phyloP scores from a whole-genome alignment of 2,797 vertebrate genomes.

The Poeciliopsis paucimaculata region DNA sequence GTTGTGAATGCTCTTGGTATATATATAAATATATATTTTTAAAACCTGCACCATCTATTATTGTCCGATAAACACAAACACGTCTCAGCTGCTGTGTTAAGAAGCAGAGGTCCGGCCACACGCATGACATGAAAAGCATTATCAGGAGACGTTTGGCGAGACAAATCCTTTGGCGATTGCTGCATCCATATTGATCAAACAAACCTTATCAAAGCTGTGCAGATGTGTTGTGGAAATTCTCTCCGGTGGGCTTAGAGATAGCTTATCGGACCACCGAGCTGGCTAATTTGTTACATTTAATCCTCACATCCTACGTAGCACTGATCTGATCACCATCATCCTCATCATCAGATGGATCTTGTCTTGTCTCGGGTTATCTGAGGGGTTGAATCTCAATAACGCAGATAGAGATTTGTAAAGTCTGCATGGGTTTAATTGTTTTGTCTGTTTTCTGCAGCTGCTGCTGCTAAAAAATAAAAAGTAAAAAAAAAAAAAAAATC shows the following conservation, averaged over 20 bases:
- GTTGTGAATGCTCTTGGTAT: background rate
- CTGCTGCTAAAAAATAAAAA: too few relatives aligned
- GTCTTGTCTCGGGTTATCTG: background rate
- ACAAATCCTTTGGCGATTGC: conserved; percentile 18
- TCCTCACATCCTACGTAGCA: background rate
- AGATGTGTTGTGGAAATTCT: conserved; percentile 16
- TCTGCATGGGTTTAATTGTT: background rate
- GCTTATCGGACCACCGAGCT: background rate
- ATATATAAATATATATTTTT: background rate
- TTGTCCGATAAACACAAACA: conserved; percentile 15
- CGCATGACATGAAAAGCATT: conserved; percentile 17
- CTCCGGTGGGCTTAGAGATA: background rate
- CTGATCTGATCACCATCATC: conserved; percentile 7
- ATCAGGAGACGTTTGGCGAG: conserved; percentile 9
- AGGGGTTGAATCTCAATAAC: conserved; percentile 2
- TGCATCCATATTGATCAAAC: conserved; percentile 35
- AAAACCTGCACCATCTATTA: background rate
- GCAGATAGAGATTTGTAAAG: conserved; percentile 8
- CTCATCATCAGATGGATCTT: conserved; percentile 2
- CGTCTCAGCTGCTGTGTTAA: background rate
- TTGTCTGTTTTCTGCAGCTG: background rate
- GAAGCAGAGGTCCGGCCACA: background rate
- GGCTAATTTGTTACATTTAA: conserved; percentile 21
- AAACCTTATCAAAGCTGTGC: conserved; percentile 44
- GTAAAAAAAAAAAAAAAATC: background rate